Evolutionary conservation across 2,113 vertebrate species (phyloP), one percentile per base, ranked within the genome.

Genomic region (Upupa epops): DNA sequence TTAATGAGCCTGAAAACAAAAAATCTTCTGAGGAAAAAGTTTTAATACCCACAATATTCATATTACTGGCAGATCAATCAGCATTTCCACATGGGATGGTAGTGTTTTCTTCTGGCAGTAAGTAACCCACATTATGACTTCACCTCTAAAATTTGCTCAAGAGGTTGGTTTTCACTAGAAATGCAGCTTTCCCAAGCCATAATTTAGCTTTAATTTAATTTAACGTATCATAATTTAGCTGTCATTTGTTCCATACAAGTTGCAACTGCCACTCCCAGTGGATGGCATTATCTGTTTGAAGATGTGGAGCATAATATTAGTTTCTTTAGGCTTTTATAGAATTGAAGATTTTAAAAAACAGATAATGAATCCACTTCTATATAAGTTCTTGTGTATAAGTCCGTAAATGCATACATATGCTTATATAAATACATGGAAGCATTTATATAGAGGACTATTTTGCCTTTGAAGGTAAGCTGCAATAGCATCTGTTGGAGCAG

Each of bases 141-240:
- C 85, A 95, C 54, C 75, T 92, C 85, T 90, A 91, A 89, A 93
- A 92, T 83, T 88, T 93, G 85, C 63, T 91, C 89, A 94, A 48
- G 65, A 90, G 71, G 52, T 40, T 90, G 70, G 32, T 86, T 96
- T 95, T 95, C 72, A 91, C 69, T 73, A 55, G 82, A 91, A 90
- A 20, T 56, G 72, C 61, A 60, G 22, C 79, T 94, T 95, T 93
- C 91, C 91, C 63, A 82, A 90, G 73, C 83, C 46, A 9, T 48
- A n/a, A n/a, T n/a, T n/a, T n/a, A n/a, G n/a, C n/a, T n/a, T n/a
- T n/a, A n/a, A 48, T 48, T 48, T 19, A 48, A 18, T 21, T 48
- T 48, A 48, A 48, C 17, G 9, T 48, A 48, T 48, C 46, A 20
- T 48, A 48, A 48, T 91, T 77, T 48, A 93, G 89, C 85, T 96